Evolutionary conservation across 2,888 invertebrate species (phyloP).

Genomic region (Hydropsyche betteni): DNA sequence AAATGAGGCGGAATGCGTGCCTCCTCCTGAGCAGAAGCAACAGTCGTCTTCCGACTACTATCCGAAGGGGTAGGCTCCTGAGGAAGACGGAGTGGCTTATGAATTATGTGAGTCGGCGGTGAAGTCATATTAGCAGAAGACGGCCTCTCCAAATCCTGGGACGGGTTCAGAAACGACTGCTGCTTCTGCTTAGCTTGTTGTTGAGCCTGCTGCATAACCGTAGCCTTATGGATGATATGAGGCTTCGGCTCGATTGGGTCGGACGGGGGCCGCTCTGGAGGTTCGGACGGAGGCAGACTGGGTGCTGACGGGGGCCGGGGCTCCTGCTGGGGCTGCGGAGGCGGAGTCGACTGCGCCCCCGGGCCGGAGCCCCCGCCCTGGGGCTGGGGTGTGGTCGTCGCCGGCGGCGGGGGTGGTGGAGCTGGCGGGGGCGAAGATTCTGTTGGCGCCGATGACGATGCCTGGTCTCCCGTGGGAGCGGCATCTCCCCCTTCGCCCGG

Average conservation of each 20-base stretch:
- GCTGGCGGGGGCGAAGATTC: slow-evolving; percentile 50
- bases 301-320: slow-evolving; percentile 58
- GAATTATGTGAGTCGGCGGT: slow-evolving; percentile 63
- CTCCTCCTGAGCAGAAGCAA: slow-evolving; percentile 33
- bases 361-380: slow-evolving; percentile 55
- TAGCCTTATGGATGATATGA: slow-evolving; percentile 66
- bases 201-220: slow-evolving; percentile 66
- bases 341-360: slow-evolving; percentile 57
- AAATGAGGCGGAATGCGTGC: slow-evolving; percentile 44
- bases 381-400: slow-evolving; percentile 37
- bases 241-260: slow-evolving; percentile 66
- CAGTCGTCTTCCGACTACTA: slow-evolving; percentile 56
- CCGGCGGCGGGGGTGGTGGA: slow-evolving; percentile 44
- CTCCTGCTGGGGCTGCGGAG: slow-evolving; percentile 55
- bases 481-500: slow-evolving; percentile 57
- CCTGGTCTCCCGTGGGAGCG: slow-evolving; percentile 54
- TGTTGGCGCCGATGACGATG: slow-evolving; percentile 39
- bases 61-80: slow-evolving; percentile 56
- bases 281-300: slow-evolving; percentile 54
- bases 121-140: slow-evolving; percentile 57
- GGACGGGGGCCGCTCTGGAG: slow-evolving; percentile 63
- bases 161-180: slow-evolving; percentile 62
- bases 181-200: slow-evolving; percentile 54
- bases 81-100: slow-evolving; percentile 58
- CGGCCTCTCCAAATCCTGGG: slow-evolving; percentile 61